Evolutionary conservation across 2,888 invertebrate genomes (phyloP).

Genomic region (Drosophila rellima): DNA sequence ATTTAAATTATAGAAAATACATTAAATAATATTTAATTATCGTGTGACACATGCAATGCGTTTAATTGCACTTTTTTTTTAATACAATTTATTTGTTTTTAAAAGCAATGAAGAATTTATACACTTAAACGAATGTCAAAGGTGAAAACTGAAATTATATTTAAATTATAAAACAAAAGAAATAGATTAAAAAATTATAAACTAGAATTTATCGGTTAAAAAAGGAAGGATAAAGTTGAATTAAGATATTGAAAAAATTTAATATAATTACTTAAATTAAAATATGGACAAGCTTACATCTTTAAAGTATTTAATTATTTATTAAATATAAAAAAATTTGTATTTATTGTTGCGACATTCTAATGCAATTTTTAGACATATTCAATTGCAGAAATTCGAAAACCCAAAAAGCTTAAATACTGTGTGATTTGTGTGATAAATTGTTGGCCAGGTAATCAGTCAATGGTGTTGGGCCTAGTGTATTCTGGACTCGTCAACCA

Average conservation of each 20-base stretch:
- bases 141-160: not conserved
- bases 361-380: not conserved
- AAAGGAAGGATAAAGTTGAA: no score
- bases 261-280: no score
- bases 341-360: no score
- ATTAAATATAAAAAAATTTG: no score
- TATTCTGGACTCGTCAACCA: not conserved
- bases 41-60: not conserved
- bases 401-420: not conserved
- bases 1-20: conserved; percentile 4
- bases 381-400: not conserved
- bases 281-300: no score
- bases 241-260: no score
- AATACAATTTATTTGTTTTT: not conserved
- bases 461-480: not conserved
- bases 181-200: no score
- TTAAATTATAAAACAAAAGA: not conserved
- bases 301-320: no score
- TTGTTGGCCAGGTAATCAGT: not conserved
- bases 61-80: not conserved
- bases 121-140: not conserved
- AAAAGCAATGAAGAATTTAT: not conserved
- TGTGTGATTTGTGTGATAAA: not conserved
- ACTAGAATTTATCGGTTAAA: no score
- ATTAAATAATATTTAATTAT: not conserved